phyloP scores from a whole-genome alignment of 2,888 invertebrate genomes.

The Criorhina ranunculi region DNA sequence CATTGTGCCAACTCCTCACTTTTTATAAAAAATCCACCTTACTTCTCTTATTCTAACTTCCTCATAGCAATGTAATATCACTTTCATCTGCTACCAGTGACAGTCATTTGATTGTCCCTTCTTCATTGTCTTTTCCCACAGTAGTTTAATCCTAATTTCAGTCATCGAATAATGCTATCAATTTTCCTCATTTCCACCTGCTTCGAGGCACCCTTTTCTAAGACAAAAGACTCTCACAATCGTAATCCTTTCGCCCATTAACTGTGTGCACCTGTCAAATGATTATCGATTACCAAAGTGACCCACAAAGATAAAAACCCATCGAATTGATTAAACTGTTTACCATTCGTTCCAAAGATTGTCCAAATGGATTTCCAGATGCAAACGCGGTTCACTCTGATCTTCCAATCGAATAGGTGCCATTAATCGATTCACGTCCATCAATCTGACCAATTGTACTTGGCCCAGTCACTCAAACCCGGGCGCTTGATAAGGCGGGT shows the following conservation, averaged over 20 bases:
- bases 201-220: conserved; percentile 41
- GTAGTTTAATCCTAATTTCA: conserved; percentile 24
- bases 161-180: conserved; percentile 25
- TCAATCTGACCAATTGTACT: conserved; percentile 74
- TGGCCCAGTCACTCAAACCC: conserved; percentile 45
- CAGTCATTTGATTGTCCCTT: conserved; percentile 12
- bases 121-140: conserved; percentile 17
- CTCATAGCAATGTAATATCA: not conserved
- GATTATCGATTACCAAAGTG: conserved; percentile 60
- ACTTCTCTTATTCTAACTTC: not conserved
- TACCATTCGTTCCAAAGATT: conserved; percentile 46
- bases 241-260: conserved; percentile 39
- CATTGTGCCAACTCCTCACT: too few species aligned
- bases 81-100: conserved; percentile 51
- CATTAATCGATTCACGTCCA: conserved; percentile 72
- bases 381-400: conserved; percentile 57
- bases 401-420: conserved; percentile 57
- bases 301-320: conserved; percentile 50
- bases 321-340: conserved; percentile 63
- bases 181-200: conserved; percentile 51
- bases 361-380: conserved; percentile 56
- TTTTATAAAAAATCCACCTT: too few species aligned
- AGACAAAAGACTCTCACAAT: conserved; percentile 21
- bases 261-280: conserved; percentile 64
- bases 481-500: conserved; percentile 70